phyloP scores from a whole-genome alignment of 2,113 vertebrate species.

The Chionodraco myersi region DNA sequence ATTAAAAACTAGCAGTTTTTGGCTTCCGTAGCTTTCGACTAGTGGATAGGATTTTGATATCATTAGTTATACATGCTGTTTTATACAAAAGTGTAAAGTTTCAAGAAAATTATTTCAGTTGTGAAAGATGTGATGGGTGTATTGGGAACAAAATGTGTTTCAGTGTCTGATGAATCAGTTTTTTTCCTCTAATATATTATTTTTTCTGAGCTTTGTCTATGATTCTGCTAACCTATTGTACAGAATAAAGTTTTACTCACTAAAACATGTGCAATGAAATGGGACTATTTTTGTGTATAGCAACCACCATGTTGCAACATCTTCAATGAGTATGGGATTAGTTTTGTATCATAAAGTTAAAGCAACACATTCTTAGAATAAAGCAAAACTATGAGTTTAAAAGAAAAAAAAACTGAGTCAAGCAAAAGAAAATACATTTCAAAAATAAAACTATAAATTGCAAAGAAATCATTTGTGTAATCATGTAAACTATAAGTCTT shows the following conservation, averaged over 20 bases:
- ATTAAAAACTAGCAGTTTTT: not conserved
- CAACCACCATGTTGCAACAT: not conserved
- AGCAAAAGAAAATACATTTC: too few relatives aligned
- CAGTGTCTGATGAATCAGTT: constrained; percentile 24
- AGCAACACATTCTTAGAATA: too few relatives aligned
- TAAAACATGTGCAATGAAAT: constrained; percentile 33
- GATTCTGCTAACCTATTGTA: constrained; percentile 73
- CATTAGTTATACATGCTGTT: constrained; percentile 12
- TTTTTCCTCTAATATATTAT: constrained; percentile 54
- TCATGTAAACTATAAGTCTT: too few relatives aligned
- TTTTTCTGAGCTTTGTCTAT: constrained; percentile 42
- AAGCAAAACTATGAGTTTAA: too few relatives aligned
- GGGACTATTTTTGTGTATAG: not conserved
- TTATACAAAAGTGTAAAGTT: constrained; percentile 15
- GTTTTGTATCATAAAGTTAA: too few relatives aligned
- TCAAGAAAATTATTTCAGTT: constrained; percentile 10
- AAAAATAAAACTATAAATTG: too few relatives aligned
- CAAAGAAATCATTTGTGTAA: too few relatives aligned
- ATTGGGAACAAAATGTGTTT: constrained; percentile 19
- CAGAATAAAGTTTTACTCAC: constrained; percentile 78
- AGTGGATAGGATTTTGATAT: constrained; percentile 10
- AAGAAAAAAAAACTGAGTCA: too few relatives aligned
- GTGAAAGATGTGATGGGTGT: constrained; percentile 24
- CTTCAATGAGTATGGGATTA: too few relatives aligned
- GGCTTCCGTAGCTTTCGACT: not conserved